Evolutionary conservation across 2,113 vertebrate species (phyloP).

Genomic region (Calidris pugnax): DNA sequence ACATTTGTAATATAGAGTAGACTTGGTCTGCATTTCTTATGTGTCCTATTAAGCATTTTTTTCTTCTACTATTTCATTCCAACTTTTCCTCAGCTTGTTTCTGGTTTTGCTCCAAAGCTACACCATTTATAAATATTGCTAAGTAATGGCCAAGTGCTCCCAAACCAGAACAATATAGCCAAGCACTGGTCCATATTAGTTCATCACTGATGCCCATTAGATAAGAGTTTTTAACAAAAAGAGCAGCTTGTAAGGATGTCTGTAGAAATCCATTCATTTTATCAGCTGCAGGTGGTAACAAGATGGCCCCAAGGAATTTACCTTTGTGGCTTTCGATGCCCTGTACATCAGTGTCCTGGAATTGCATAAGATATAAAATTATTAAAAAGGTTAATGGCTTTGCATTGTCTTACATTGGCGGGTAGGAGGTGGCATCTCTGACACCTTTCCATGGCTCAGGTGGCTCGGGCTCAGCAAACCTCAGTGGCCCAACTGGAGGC

Average conservation of each 20-base stretch:
- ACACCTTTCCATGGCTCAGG: constrained; percentile 75
- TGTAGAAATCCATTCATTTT: not conserved
- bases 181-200: not conserved
- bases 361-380: not conserved
- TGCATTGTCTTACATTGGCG: constrained; percentile 74
- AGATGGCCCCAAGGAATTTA: not conserved
- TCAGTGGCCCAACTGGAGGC: constrained; percentile 79
- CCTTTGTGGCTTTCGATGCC: not conserved
- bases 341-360: not conserved
- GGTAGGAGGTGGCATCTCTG: constrained; percentile 77
- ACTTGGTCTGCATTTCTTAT: not conserved
- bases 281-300: not conserved
- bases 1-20: not conserved
- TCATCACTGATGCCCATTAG: not conserved
- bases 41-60: not conserved
- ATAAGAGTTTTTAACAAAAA: not conserved
- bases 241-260: not conserved
- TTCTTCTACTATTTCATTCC: not conserved
- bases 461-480: constrained; percentile 78
- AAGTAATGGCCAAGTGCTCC: not conserved
- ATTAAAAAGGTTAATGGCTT: not conserved
- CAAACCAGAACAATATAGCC: not conserved
- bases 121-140: not conserved
- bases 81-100: not conserved
- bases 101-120: not conserved